These are phyloP conservation scores for Mercenaria mercenaria DNA, from an alignment of 1,140 invertebrate genomes.

Conservation along the genomic window DNA sequence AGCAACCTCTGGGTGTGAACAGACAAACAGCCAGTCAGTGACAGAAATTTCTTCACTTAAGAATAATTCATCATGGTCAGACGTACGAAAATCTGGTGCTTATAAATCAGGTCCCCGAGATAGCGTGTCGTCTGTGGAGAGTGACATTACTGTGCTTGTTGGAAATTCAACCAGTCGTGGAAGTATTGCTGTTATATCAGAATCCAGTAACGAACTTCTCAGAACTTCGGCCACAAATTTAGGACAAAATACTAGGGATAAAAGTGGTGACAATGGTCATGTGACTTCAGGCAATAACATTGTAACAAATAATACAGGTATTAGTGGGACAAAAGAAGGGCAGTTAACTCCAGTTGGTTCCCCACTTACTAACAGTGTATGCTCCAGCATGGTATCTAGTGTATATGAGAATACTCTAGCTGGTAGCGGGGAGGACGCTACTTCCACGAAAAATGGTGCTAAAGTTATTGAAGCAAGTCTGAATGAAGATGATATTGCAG, in stretches of 20 bases:
- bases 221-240: not conserved
- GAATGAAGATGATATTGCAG: conserved; percentile 43
- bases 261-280: not conserved
- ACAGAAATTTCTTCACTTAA: not conserved
- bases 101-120: not conserved
- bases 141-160: conserved; percentile 82
- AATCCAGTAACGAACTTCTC: conserved; percentile 59
- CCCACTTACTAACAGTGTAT: conserved; percentile 79
- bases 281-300: not conserved
- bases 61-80: conserved; percentile 60
- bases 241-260: not conserved
- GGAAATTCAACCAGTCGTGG: conserved; percentile 80
- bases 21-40: not conserved
- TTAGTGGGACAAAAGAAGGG: not conserved
- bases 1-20: too few relatives aligned
- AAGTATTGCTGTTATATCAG: conserved; percentile 77
- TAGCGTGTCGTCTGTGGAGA: conserved; percentile 74
- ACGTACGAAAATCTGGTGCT: conserved; percentile 37
- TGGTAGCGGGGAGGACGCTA: conserved; percentile 46
- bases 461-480: not conserved
- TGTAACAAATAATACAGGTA: conserved; percentile 8
- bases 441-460: not conserved
- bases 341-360: conserved; percentile 75
- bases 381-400: conserved; percentile 83
- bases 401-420: conserved; percentile 79